Conservation (phyloP, 2,797 vertebrate genomes). For the Apogon hyalosoma region DNA sequence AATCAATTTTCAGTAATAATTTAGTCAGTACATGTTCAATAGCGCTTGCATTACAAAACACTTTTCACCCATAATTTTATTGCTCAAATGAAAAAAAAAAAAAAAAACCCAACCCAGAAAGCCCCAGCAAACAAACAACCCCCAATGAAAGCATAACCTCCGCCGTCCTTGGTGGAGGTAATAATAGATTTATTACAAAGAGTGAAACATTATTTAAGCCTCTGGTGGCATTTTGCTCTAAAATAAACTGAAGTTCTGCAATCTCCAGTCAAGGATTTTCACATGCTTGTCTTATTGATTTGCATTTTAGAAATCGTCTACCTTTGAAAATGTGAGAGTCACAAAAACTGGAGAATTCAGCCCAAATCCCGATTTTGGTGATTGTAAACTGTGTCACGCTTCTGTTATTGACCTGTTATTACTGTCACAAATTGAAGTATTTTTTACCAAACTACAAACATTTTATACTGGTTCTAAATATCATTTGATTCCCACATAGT, state of each 20-base stretch:
- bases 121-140: too few species aligned
- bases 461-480: slow-evolving; percentile 25
- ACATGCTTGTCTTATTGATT: slow-evolving; percentile 12
- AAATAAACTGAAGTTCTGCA: not conserved
- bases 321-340: slow-evolving; percentile 3
- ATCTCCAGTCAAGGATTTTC: slow-evolving; percentile 12
- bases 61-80: too few species aligned
- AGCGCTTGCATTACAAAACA: too few species aligned
- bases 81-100: too few species aligned
- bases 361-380: slow-evolving; percentile 4
- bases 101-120: too few species aligned
- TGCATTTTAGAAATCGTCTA: slow-evolving; percentile 15
- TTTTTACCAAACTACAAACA: not conserved
- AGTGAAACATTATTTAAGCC: slow-evolving; percentile 5
- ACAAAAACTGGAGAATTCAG: not conserved
- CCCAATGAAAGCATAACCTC: too few species aligned
- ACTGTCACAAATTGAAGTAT: slow-evolving; percentile 4
- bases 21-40: too few species aligned
- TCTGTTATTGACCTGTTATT: slow-evolving; percentile 2
- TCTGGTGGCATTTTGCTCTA: slow-evolving; percentile 7
- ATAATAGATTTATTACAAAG: slow-evolving; percentile 18
- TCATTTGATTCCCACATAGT: slow-evolving; percentile 36
- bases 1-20: too few species aligned
- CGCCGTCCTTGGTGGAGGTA: too few species aligned
- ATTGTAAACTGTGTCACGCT: not conserved